A percentile compares a stretch with the other conserved stretches of the same genome.
Evolutionary conservation across 1,140 invertebrate species (phyloP).

Genomic region (Bombus superbus): DNA sequence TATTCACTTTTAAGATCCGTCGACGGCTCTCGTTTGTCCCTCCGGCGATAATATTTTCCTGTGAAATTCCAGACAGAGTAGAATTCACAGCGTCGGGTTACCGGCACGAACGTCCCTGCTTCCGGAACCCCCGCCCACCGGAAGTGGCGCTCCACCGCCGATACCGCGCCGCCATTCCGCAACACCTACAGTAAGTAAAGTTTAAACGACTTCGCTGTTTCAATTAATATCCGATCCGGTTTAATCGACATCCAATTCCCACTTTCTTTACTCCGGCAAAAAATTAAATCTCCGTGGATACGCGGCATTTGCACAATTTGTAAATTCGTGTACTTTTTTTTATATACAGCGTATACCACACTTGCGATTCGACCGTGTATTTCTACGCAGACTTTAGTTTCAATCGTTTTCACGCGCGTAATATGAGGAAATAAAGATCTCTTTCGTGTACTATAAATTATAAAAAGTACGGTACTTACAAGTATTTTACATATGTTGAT

Average conservation of each 20-base stretch:
- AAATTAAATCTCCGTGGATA: neutral
- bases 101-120: conserved; percentile 72
- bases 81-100: conserved; percentile 77
- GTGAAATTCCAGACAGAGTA: conserved; percentile 70
- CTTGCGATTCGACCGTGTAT: too few relatives aligned
- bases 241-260: neutral
- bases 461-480: too few relatives aligned
- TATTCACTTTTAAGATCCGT: neutral
- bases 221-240: neutral
- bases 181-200: conserved; percentile 73
- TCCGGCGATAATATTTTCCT: neutral
- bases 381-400: too few relatives aligned
- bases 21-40: neutral
- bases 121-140: conserved; percentile 67
- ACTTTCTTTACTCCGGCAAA: too few relatives aligned
- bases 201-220: conserved; percentile 3
- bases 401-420: too few relatives aligned
- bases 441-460: too few relatives aligned
- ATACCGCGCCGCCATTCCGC: conserved; percentile 79
- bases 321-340: too few relatives aligned
- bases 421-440: too few relatives aligned
- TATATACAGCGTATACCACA: too few relatives aligned
- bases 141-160: conserved; percentile 68
- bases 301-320: neutral
- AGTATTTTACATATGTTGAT: too few relatives aligned